Evolutionary conservation across 2,797 vertebrate genomes (phyloP).

Genomic region (Hydrocynus forskahlii): DNA sequence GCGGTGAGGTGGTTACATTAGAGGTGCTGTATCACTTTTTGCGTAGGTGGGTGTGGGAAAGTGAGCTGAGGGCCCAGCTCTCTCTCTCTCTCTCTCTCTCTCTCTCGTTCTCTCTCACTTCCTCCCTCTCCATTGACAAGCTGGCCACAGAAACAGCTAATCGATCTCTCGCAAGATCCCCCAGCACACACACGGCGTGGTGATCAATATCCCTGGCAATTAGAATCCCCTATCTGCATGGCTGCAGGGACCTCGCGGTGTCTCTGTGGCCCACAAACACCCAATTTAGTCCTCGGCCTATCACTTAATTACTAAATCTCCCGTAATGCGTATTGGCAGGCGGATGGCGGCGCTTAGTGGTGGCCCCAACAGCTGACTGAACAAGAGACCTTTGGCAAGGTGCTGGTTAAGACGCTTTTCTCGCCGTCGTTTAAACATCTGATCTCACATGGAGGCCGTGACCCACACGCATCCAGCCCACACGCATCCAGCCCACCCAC

Average conservation of each 20-base stretch:
- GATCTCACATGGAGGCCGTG: conserved; percentile 68
- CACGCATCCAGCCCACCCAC: too few species aligned
- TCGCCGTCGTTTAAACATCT: conserved; percentile 75
- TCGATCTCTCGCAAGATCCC: conserved; percentile 81
- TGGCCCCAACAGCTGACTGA: conserved; percentile 70
- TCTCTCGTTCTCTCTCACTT: conserved; percentile 66
- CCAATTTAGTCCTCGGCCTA: conserved; percentile 86
- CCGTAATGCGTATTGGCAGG: conserved; percentile 85
- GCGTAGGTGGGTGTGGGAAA: conserved; percentile 57
- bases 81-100: conserved; percentile 61
- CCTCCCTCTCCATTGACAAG: conserved; percentile 76
- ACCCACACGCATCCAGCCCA: conserved; percentile 53
- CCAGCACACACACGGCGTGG: conserved; percentile 67
- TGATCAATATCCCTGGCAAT: conserved; percentile 87
- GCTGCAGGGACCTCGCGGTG: conserved; percentile 78
- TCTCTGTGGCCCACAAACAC: conserved; percentile 81
- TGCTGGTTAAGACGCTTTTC: conserved; percentile 73
- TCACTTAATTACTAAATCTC: conserved; percentile 87
- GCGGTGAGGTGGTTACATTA: conserved; percentile 23
- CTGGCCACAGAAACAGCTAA: conserved; percentile 82
- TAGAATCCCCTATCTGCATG: conserved; percentile 88
- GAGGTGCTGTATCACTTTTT: conserved; percentile 68
- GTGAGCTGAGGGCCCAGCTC: conserved; percentile 67
- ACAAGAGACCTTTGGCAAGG: conserved; percentile 80
- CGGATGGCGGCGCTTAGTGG: conserved; percentile 65